Evolutionary conservation across 2,797 vertebrate genomes (phyloP), one percentile per base, ranked within the genome.

Genomic region (Acanthornis magna): DNA sequence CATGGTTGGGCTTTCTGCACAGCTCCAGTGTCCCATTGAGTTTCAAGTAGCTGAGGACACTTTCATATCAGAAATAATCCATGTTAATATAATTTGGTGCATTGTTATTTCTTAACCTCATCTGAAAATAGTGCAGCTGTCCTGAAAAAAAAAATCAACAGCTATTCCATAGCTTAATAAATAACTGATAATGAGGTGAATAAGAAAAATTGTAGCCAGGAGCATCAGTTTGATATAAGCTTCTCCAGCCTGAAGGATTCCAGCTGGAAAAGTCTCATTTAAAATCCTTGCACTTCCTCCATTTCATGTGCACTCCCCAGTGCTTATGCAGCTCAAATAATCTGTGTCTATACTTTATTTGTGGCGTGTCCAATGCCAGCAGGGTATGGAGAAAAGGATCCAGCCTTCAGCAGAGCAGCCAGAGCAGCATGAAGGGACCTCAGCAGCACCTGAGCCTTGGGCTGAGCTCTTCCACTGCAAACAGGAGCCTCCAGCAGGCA

Each of bases 311-410:
- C n/a, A 25, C 57, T 73, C 91, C 40, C 11, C 32, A 40, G 1
- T 11, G 73, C 42, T 70, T 11, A 17, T 16, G 67, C n/a, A 62
- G 48, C 26, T 78, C 62, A 21, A 18, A 62, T 32, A 38, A 84
- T 38, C 77, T 13, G 2, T 66, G 66, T 29, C 70, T 51, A 27
- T 26, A 5, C n/a, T 45, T 66, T 13, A 15, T 0, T 4, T 0
- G 3, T 0, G n/a, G 66, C 1, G 1, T 76, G 51, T 48, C 79
- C 53, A n/a, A 66, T 6, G 40, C 29, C 54, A 36, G 66, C 55
- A 23, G 54, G 4, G 40, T 5, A 2, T 0, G 16, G 67, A 50
- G 19, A 50, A 77, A 43, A 61, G 47, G 54, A 43, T 19, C 60
- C 51, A 82, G 82, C 43, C 63, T 70, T 29, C 79, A 57, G 55